Evolutionary conservation across 2,113 vertebrate species (phyloP).

Genomic region (Suricata suricatta): DNA sequence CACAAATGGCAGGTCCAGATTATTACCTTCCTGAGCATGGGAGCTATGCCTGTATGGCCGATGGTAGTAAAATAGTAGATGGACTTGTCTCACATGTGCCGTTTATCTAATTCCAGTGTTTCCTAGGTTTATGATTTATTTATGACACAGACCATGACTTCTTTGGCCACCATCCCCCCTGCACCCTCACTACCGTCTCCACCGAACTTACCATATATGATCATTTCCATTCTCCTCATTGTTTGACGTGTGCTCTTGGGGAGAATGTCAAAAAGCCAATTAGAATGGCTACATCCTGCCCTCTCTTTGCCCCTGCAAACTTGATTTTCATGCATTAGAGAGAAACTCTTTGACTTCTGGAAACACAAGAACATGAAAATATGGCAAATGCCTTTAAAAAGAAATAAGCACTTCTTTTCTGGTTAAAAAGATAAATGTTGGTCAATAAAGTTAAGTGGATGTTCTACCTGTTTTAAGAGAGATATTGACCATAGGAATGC

Average conservation of each 20-base stretch:
- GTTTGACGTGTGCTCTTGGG: background rate
- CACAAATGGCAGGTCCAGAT: background rate
- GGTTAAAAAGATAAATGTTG: slow-evolving; percentile 22
- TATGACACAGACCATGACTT: background rate
- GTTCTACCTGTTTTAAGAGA: background rate
- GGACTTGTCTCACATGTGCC: background rate
- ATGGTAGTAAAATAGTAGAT: background rate
- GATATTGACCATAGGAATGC: background rate
- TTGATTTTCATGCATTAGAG: background rate
- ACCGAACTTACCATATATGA: background rate
- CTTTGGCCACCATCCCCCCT: accelerated
- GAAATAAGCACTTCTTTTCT: background rate
- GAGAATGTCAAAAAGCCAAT: background rate
- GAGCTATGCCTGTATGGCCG: background rate
- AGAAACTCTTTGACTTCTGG: background rate
- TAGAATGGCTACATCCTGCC: background rate
- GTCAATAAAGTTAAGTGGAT: slow-evolving; percentile 17
- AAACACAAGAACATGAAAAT: background rate
- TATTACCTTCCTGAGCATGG: background rate
- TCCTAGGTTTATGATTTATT: background rate
- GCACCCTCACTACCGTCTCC: background rate
- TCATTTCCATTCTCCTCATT: background rate
- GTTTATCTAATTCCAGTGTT: background rate
- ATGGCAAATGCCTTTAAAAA: background rate
- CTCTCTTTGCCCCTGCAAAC: background rate